phyloP scores from a whole-genome alignment of 2,888 invertebrate genomes.

The Tetranychus truncatus region DNA sequence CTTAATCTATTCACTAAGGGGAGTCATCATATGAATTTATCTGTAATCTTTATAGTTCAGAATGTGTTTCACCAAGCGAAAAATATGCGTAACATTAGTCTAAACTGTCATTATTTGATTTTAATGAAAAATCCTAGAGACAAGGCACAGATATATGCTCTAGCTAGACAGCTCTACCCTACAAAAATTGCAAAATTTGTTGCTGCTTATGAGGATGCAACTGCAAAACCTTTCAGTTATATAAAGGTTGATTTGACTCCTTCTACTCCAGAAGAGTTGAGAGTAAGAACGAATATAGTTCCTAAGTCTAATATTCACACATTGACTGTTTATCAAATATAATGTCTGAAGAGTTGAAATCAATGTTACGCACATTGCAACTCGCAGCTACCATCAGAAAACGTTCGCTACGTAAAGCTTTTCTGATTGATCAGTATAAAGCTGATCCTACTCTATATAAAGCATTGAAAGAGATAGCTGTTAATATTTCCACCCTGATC shows the following conservation, averaged over 20 bases:
- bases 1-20: slow-evolving; percentile 19
- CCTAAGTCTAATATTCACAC: slow-evolving; percentile 1
- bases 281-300: background rate
- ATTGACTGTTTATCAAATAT: slow-evolving; percentile 9
- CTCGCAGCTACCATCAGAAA: background rate
- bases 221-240: too few relatives aligned
- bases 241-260: slow-evolving; percentile 15
- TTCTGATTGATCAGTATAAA: background rate
- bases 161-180: too few relatives aligned
- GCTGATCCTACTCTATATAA: background rate
- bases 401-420: background rate
- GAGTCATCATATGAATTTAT: slow-evolving; percentile 18
- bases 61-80: slow-evolving; percentile 17
- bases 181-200: too few relatives aligned
- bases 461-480: slow-evolving; percentile 14
- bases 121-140: slow-evolving; percentile 11
- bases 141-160: too few relatives aligned
- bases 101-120: slow-evolving; percentile 13
- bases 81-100: slow-evolving; percentile 15
- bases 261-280: background rate
- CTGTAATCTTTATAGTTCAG: slow-evolving; percentile 19
- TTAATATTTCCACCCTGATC: background rate
- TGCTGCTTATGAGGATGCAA: too few relatives aligned
- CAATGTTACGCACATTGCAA: background rate
- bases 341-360: background rate